Evolutionary conservation across 2,888 invertebrate species (phyloP), one percentile per base, ranked within the genome.

Genomic region (Erynnis tages): DNA sequence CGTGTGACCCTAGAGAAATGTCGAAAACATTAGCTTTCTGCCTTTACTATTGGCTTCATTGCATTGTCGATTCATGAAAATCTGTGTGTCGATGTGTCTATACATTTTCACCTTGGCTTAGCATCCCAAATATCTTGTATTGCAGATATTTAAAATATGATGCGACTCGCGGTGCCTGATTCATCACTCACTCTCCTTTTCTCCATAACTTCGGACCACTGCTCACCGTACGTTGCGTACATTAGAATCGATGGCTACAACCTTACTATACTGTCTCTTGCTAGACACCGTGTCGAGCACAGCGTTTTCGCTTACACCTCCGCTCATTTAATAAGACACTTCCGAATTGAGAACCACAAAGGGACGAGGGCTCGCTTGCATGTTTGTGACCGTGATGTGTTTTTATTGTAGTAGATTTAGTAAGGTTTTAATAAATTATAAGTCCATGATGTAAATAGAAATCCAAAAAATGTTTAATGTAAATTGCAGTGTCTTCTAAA

Each of bases 121-220:
- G 80, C 85, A 85, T 85, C 84, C 74, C 71, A 80, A 81, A 73
- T 81, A 85, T 86, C 86, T 83, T 80, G 63, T 87, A 82, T 84
- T 76, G 77, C 86, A 83, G 86, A 87, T 86, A 84, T 73, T 60
- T 60, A 50, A n/a, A n/a, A n/a, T 54, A 69, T 50, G 81, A 79
- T 84, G 85, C 81, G 71, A 57, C 50, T 65, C 65, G 73, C 72
- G 75, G 71, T 69, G 74, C 73, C 72, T 71, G 52, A 65, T 69
- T 73, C 77, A 78, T 77, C 75, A 73, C 60, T 66, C 73, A 76
- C 71, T 71, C 62, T 66, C 66, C 65, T 66, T 59, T 58, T 59
- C 60, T 65, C 67, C 74, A 75, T 74, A 60, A 73, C 74, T 73
- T 72, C 74, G 79, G 76, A 74, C 71, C 73, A 65, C 73, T 71